Percentiles rank a stretch among this genome's conserved stretches.
Conservation (phyloP, 1,140 invertebrate species). For the Schlechtendalia chinensis region DNA sequence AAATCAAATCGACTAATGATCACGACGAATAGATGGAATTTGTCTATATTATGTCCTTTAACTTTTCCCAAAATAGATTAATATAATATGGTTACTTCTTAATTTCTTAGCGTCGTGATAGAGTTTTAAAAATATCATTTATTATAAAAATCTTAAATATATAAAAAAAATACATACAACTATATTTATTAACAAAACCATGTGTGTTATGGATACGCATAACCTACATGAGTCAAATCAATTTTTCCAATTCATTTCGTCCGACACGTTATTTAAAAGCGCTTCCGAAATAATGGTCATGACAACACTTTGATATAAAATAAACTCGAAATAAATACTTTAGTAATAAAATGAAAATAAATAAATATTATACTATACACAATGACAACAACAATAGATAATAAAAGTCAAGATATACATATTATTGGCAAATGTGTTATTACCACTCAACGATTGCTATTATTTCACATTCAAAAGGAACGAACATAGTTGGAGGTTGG, state of each 20-base stretch:
- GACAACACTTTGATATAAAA: neutral
- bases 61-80: too few relatives aligned
- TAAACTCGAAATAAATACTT: neutral
- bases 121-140: too few relatives aligned
- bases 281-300: neutral
- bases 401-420: neutral
- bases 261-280: neutral
- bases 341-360: neutral
- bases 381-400: neutral
- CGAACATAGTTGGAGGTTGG: too few relatives aligned
- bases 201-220: too few relatives aligned
- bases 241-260: neutral
- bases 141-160: too few relatives aligned
- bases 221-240: neutral
- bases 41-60: too few relatives aligned
- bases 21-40: too few relatives aligned
- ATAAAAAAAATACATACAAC: too few relatives aligned
- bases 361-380: neutral
- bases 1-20: too few relatives aligned
- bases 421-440: neutral
- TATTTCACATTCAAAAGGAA: neutral
- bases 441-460: neutral
- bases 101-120: too few relatives aligned
- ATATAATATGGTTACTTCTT: too few relatives aligned
- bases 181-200: too few relatives aligned